Conservation (phyloP, 2,797 vertebrate genomes). For the Anniella stebbinsi region DNA sequence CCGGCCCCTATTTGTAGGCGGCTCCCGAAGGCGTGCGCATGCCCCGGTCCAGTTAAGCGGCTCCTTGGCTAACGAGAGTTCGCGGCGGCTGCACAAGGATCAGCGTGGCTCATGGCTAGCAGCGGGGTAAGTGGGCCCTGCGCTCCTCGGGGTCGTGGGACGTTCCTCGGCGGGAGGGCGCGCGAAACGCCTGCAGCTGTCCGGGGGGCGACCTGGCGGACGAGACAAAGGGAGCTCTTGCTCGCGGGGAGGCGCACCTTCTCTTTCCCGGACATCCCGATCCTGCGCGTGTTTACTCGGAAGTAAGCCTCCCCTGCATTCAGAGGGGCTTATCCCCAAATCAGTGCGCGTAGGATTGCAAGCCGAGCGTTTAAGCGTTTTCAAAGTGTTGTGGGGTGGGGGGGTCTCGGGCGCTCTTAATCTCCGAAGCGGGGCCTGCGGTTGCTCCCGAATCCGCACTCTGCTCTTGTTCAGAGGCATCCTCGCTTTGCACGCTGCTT, state of each 20-base stretch:
- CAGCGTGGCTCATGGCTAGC: constrained; percentile 60
- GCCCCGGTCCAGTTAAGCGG: accelerated
- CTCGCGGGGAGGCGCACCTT: not conserved
- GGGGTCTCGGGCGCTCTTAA: too few species aligned
- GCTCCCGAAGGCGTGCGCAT: accelerated
- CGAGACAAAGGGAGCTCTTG: not conserved
- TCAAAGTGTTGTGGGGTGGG: too few species aligned
- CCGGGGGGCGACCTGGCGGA: too few species aligned
- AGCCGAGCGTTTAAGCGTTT: not conserved
- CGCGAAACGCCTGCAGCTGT: not conserved
- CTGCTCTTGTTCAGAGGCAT: not conserved
- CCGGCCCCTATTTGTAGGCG: not conserved
- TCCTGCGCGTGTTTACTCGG: not conserved
- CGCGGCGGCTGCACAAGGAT: accelerated
- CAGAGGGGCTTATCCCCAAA: not conserved
- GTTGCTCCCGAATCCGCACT: too few species aligned
- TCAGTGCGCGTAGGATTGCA: not conserved
- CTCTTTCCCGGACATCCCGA: not conserved
- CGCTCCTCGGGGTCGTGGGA: too few species aligned
- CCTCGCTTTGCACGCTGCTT: not conserved
- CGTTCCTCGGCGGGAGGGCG: not conserved
- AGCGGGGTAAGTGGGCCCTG: not conserved
- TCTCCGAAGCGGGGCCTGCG: too few species aligned
- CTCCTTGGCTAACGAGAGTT: accelerated
- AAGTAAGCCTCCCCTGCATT: not conserved